These are phyloP conservation scores for Urocyon cinereoargenteus DNA, from an alignment of 2,797 vertebrate genomes.

Conservation along the genomic window DNA sequence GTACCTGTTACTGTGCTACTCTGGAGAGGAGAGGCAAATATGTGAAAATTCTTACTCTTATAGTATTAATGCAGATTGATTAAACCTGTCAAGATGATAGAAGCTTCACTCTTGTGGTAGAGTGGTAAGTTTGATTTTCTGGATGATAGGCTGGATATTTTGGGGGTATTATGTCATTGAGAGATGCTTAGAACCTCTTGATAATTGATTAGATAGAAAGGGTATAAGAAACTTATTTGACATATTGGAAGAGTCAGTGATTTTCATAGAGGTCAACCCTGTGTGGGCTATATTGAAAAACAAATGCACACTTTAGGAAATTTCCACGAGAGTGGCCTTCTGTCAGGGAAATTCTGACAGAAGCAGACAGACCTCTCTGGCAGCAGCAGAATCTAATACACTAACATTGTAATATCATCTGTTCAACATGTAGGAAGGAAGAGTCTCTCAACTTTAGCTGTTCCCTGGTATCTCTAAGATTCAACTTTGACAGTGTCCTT, in stretches of 20 bases:
- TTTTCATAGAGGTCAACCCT: background rate
- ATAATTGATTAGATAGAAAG: constrained; percentile 13
- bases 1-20: background rate
- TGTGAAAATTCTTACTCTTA: background rate
- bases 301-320: background rate
- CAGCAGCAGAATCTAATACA: background rate
- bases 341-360: background rate
- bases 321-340: background rate
- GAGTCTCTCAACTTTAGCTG: background rate
- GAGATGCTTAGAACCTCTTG: background rate
- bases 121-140: background rate
- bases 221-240: background rate
- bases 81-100: background rate
- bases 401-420: background rate
- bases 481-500: background rate
- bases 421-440: background rate
- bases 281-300: background rate
- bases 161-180: background rate
- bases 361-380: background rate
- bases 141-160: background rate
- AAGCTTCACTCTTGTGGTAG: background rate
- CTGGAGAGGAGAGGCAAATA: background rate
- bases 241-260: background rate
- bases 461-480: background rate
- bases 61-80: background rate